phyloP scores from a whole-genome alignment of 1,140 invertebrate genomes.

The Calliphora vicina region DNA sequence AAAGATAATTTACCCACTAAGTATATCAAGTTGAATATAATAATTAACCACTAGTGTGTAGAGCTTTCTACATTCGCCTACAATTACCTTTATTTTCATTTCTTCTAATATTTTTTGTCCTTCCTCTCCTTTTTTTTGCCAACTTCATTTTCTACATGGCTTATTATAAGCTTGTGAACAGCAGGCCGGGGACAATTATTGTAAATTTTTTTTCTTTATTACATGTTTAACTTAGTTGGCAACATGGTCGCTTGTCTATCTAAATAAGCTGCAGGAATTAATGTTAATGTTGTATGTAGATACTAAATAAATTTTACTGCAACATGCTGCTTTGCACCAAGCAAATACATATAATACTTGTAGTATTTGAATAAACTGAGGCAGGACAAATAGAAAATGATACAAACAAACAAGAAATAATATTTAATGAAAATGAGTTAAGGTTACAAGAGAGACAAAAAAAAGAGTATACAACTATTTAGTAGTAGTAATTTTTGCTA shows the following conservation, averaged over 20 bases:
- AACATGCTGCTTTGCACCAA: neutral
- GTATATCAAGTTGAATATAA: too few relatives aligned
- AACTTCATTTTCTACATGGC: neutral
- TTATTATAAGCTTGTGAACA: neutral
- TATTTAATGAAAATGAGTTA: too few relatives aligned
- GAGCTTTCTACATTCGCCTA: too few relatives aligned
- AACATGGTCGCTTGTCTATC: neutral
- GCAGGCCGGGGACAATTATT: slow-evolving; percentile 11
- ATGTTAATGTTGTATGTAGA: slow-evolving; percentile 1
- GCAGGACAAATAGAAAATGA: too few relatives aligned
- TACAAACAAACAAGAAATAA: too few relatives aligned
- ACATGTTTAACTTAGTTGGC: neutral
- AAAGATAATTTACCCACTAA: too few relatives aligned
- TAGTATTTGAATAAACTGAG: too few relatives aligned
- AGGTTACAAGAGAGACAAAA: too few relatives aligned
- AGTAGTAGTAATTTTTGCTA: too few relatives aligned
- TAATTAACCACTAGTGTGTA: too few relatives aligned
- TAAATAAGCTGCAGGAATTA: neutral
- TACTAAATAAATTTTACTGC: neutral
- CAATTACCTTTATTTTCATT: neutral
- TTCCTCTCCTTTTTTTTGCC: neutral
- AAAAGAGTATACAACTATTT: too few relatives aligned
- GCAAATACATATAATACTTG: too few relatives aligned
- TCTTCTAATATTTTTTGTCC: neutral
- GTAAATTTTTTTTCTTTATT: neutral